Evolutionary conservation across 2,888 invertebrate genomes (phyloP), one percentile per base, ranked within the genome.

Genomic region (Sminthurinus aureus): DNA sequence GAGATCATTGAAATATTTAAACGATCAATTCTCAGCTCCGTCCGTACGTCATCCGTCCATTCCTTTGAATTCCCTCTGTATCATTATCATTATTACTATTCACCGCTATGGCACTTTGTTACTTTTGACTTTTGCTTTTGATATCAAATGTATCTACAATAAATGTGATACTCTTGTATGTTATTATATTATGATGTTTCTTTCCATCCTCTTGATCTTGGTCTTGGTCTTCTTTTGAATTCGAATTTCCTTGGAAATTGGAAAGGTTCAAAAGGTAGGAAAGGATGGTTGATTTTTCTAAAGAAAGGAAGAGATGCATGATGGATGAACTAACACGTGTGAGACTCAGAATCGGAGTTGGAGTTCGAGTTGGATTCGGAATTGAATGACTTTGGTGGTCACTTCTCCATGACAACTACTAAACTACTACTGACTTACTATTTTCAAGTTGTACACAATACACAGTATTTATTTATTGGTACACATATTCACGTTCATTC

Each of bases 1-100:
- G 82, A 77, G 82, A 67, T 82, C 82, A 82, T 82, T 82, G 82
- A 75, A 82, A 82, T 82, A 82, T 77, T 82, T 67, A 77, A 82
- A 67, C 52, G 76, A 82, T 82, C 82, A 82, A 82, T 77, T 82
- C 82, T 76, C 52, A 75, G 24, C 76, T 66, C 24, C 24, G 64
- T 20, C 66, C 38, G 64, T 20, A 38, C 38, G 38, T 38, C 38
- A 38, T 38, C 38, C 38, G 38, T 38, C n/a, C n/a, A n/a, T n/a
- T n/a, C n/a, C n/a, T n/a, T n/a, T n/a, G n/a, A n/a, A n/a, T n/a
- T n/a, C n/a, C n/a, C n/a, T n/a, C n/a, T n/a, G n/a, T n/a, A n/a
- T n/a, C n/a, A n/a, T n/a, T n/a, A n/a, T n/a, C n/a, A n/a, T n/a
- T 11, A 52, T 15, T 58, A 3, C 9, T 15, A 15, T 58, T 58